phyloP scores from a whole-genome alignment of 2,797 vertebrate genomes.

The Sebastes dallii region DNA sequence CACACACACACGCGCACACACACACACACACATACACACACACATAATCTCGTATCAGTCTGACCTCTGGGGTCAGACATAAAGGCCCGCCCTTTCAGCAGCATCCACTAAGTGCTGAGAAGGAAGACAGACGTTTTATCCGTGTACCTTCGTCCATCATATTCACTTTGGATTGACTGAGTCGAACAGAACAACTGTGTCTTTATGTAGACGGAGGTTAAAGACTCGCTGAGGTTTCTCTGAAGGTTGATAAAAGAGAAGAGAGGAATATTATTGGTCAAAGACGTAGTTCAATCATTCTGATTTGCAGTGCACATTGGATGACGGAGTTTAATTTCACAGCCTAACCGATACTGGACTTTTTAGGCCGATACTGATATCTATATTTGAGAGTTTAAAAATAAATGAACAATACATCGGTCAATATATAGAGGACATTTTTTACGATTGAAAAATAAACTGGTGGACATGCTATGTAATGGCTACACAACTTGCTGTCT shows the following conservation, averaged over 20 bases:
- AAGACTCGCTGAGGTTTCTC: constrained; percentile 20
- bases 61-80: constrained; percentile 75
- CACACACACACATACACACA: constrained; percentile 9
- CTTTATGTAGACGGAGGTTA: constrained; percentile 61
- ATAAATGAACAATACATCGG: background rate
- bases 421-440: background rate
- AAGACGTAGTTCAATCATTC: background rate
- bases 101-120: constrained; percentile 70
- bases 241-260: constrained; percentile 39
- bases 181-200: constrained; percentile 65
- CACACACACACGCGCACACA: background rate
- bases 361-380: background rate
- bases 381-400: background rate
- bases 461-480: no score
- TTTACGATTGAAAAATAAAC: background rate
- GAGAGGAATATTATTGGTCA: background rate
- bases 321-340: background rate
- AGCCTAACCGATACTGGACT: background rate
- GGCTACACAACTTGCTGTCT: no score
- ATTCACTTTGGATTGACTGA: constrained; percentile 57
- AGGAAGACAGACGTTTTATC: constrained; percentile 58
- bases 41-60: constrained; percentile 28
- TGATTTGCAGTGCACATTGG: background rate
- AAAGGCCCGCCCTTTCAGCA: constrained; percentile 77
- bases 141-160: constrained; percentile 61